phyloP scores from a whole-genome alignment of 2,888 invertebrate genomes.

The Brachylomia viminalis region DNA sequence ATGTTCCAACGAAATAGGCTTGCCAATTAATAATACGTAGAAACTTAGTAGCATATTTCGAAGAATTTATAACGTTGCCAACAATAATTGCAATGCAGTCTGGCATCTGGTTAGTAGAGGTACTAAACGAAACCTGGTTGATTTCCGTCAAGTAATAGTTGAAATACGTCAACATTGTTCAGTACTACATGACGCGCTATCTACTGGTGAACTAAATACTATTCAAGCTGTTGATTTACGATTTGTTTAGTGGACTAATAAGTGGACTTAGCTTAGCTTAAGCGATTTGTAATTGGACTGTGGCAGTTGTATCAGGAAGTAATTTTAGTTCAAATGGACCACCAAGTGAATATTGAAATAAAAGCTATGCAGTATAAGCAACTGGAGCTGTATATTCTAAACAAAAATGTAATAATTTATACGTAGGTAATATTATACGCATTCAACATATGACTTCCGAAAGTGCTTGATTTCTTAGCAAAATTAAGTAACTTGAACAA shows the following conservation, averaged over 20 bases:
- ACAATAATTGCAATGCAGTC: slow-evolving; percentile 71
- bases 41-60: slow-evolving; percentile 49
- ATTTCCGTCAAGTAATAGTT: slow-evolving; percentile 68
- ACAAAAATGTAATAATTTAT: neutral
- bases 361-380: neutral
- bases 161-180: slow-evolving; percentile 62
- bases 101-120: slow-evolving; percentile 71
- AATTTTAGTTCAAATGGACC: slow-evolving; percentile 6
- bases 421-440: too few relatives aligned
- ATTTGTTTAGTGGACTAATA: slow-evolving; percentile 63
- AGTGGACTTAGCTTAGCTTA: slow-evolving; percentile 40
- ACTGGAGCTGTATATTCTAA: neutral
- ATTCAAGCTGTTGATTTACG: slow-evolving; percentile 66
- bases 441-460: neutral
- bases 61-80: slow-evolving; percentile 51
- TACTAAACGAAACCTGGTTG: slow-evolving; percentile 65
- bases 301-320: slow-evolving; percentile 29
- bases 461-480: neutral
- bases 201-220: slow-evolving; percentile 68
- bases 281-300: slow-evolving; percentile 52
- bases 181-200: slow-evolving; percentile 66
- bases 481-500: neutral
- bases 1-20: slow-evolving; percentile 36
- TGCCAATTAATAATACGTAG: slow-evolving; percentile 55
- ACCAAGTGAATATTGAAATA: slow-evolving; percentile 1